Evolutionary conservation across 2,888 invertebrate species (phyloP).

Genomic region (Strigamia crassipes): DNA sequence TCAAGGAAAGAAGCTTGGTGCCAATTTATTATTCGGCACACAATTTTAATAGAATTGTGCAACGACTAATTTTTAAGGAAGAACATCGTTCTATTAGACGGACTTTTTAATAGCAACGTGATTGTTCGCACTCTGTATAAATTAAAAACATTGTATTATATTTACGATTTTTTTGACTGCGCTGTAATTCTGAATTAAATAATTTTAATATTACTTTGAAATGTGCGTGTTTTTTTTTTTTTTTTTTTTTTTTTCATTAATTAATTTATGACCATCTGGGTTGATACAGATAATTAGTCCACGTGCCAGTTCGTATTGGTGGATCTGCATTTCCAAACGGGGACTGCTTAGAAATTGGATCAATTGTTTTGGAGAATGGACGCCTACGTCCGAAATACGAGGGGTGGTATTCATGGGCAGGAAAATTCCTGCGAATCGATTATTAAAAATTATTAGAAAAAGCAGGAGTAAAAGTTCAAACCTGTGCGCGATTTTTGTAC

Average conservation of each 20-base stretch:
- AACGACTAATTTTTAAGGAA: not conserved
- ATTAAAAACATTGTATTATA: not conserved
- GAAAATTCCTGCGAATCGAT: not conserved
- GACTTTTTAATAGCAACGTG: not conserved
- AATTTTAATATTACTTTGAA: not conserved
- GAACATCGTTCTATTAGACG: not conserved
- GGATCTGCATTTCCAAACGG: not conserved
- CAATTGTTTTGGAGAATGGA: not conserved
- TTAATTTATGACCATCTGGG: not conserved
- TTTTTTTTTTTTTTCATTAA: not conserved
- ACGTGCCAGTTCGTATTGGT: not conserved
- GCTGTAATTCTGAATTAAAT: not conserved
- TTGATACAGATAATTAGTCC: not conserved
- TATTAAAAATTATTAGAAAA: not conserved
- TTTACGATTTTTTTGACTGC: not conserved
- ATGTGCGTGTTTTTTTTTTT: too few species aligned
- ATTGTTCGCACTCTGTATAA: not conserved
- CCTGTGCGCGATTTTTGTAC: not conserved
- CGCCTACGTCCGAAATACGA: not conserved
- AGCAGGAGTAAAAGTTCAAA: not conserved
- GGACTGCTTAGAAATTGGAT: not conserved
- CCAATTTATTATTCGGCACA: constrained; percentile 80
- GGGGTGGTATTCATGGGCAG: not conserved
- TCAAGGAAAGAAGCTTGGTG: constrained; percentile 70
- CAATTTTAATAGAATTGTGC: constrained; percentile 60